These are phyloP conservation scores for Menidia beryllina DNA, from an alignment of 2,113 vertebrate species.

Conservation along the genomic window DNA sequence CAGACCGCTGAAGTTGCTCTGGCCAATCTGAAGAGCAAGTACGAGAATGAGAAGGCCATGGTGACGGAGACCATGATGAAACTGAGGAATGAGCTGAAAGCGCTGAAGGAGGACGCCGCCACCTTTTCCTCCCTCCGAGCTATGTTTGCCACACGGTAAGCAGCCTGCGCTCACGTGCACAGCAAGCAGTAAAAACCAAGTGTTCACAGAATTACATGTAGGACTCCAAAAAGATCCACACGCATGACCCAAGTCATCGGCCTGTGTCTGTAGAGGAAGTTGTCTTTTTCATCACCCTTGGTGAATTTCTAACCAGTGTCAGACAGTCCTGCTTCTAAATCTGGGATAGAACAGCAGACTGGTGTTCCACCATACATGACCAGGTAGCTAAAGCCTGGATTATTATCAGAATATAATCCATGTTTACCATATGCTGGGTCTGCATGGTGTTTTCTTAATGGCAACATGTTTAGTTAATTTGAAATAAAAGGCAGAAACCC, in stretches of 20 bases:
- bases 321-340: background rate
- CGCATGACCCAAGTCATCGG: background rate
- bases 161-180: background rate
- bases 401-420: slow-evolving; percentile 37
- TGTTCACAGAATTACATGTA: background rate
- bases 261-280: too few relatives aligned
- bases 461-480: slow-evolving; percentile 35
- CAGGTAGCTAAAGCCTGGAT: slow-evolving; percentile 44
- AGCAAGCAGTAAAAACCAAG: background rate
- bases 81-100: slow-evolving; percentile 96
- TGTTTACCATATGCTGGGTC: slow-evolving; percentile 30
- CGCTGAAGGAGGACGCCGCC: slow-evolving; percentile 96
- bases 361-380: slow-evolving; percentile 1
- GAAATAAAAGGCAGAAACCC: slow-evolving; percentile 18
- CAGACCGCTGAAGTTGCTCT: slow-evolving; percentile 98
- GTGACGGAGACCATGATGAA: slow-evolving; percentile 99
- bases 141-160: slow-evolving; percentile 98
- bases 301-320: background rate
- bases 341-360: slow-evolving; percentile 5
- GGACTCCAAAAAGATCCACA: background rate
- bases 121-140: slow-evolving; percentile 97
- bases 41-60: slow-evolving; percentile 97
- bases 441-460: slow-evolving; percentile 12
- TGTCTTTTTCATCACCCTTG: background rate
- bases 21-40: slow-evolving; percentile 98